Evolutionary conservation across 2,888 invertebrate genomes (phyloP), one percentile per base, ranked within the genome.

Genomic region (Adela reaumurella): DNA sequence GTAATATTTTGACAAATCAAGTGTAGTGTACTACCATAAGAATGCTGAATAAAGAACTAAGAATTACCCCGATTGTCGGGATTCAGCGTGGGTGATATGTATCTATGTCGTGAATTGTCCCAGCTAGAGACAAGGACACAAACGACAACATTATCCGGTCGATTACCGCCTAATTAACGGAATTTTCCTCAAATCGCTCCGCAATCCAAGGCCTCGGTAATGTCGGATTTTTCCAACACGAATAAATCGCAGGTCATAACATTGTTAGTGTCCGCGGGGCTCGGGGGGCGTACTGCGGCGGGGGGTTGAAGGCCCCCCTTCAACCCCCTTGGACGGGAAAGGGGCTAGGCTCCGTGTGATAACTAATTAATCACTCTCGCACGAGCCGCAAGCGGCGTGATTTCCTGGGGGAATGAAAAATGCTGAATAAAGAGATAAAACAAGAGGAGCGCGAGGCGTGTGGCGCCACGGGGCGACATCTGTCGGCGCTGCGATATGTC

Each of bases 301-400:
- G 10, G 46, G 28, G 8, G 20, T 10, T 45, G 19, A 45, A 19
- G 17, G 14, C 45, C 14, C 20, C 17, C 24, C 45, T 20, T 16
- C 24, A 20, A 45, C 24, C 19, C 18, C 17, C 6, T 19, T 19
- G 45, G 24, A 14, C 45, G 19, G 24, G 29, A 29, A 29, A 46
- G n/a, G n/a, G 16, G 20, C 19, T 45, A 17, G 44, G 16, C 14
- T 44, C 14, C 24, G 59, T 62, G 59, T 62, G 61, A 62, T 64
- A 62, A 58, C 67, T 70, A 72, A 73, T 73, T 72, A 74, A 73
- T 73, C 71, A 70, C 65, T 62, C 66, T 60, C 67, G 62, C 56
- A 57, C 35, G 35, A 35, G n/a, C 35, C 35, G 63, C 58, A 55
- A 60, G 60, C 62, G 57, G 55, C 57, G 63, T 67, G 67, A 71